Base-by-base conservation (phyloP, 2,797 vertebrate species). In the Tauraco hartlaubi region DNA sequence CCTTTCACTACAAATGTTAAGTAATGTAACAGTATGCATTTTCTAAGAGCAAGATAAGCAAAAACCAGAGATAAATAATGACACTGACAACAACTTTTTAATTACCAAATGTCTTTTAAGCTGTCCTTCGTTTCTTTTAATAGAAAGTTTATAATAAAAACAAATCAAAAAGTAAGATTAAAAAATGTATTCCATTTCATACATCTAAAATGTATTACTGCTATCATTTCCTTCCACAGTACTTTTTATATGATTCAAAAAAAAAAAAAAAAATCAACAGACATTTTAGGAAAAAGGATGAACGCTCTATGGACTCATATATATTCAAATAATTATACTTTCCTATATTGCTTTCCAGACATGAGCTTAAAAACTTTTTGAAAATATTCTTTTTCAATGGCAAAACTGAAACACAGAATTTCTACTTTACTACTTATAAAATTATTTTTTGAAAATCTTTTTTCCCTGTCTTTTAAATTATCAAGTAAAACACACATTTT, bases 1-100 rank as follows among this genome's bases (percentile, higher is more conserved):
- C 76, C 76, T 96, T 95, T 59, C 46, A 61, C 35, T 89, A 73
- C 74, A 97, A 88, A 96, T 81, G 72, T 88, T 96, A 92, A 88
- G 54, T 75, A 91, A 90, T 58, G 33, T 56, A 94, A 82, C 64
- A 90, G 55, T 84, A 85, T 94, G 91, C 90, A 96, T 95, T 98
- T 98, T 96, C 68, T 94, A 97, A 85, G 35, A 94, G 82, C 59
- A 95, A 97, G 96, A 96, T 97, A 98, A 97, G 76, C 72, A 97
- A 96, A 96, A 59, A 0, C 5, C 79, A 67, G 86, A 93, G 66
- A 82, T 46, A 97, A 97, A 98, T 96, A 92, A 96, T 85, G 92
- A 92, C 66, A n/a, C 86, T 54, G 66, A 82, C 21, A 72, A 94
- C 94, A 97, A 90, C 92, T 96, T 97, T 97, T 97, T 97, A 97